Conservation (phyloP, 2,797 vertebrate species). For the Rhinophrynus dorsalis region DNA sequence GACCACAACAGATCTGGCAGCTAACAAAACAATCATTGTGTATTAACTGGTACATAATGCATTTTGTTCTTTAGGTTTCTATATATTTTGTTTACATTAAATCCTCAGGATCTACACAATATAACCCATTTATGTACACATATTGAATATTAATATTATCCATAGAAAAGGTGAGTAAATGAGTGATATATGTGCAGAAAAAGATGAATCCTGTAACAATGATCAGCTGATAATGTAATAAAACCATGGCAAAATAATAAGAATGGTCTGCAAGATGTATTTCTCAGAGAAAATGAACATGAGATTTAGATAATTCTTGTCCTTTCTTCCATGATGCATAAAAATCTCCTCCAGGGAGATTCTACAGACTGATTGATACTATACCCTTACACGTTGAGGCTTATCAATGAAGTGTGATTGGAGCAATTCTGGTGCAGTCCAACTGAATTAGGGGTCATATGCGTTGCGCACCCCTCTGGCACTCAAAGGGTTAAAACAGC, state of each 20-base stretch:
- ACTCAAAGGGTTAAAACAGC: too few relatives aligned
- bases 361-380: slow-evolving; percentile 40
- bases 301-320: slow-evolving; percentile 41
- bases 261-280: slow-evolving; percentile 56
- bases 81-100: neutral
- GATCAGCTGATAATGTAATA: slow-evolving; percentile 60
- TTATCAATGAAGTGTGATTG: too few relatives aligned
- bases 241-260: slow-evolving; percentile 60
- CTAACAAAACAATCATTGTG: too few relatives aligned
- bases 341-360: slow-evolving; percentile 18
- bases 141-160: neutral
- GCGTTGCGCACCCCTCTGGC: too few relatives aligned
- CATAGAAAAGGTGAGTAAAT: neutral
- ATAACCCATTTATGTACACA: too few relatives aligned
- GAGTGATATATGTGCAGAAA: slow-evolving; percentile 51
- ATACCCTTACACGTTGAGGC: too few relatives aligned
- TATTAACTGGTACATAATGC: too few relatives aligned
- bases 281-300: slow-evolving; percentile 54
- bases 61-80: too few relatives aligned
- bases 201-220: slow-evolving; percentile 66
- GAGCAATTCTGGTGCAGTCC: too few relatives aligned
- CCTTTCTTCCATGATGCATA: neutral
- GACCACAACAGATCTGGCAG: too few relatives aligned
- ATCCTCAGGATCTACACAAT: neutral
- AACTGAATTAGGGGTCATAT: too few relatives aligned